These are phyloP conservation scores for Ictalurus furcatus DNA, from an alignment of 2,113 vertebrate genomes.

Conservation along the genomic window DNA sequence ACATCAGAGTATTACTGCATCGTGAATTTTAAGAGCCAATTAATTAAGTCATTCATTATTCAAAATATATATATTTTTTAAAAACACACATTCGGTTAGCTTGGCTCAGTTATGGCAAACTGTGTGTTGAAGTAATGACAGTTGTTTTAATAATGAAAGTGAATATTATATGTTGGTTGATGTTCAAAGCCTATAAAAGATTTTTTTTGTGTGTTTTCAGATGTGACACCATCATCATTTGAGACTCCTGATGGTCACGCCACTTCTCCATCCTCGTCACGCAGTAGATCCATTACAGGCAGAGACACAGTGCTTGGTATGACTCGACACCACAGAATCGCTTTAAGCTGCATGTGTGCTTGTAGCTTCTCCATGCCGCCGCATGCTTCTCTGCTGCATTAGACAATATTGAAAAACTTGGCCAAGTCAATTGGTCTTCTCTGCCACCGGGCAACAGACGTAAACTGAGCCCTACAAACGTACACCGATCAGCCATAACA, in stretches of 20 bases:
- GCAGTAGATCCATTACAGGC: conserved; percentile 62
- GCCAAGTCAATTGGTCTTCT: not conserved
- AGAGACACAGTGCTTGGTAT: conserved; percentile 76
- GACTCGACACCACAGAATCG: conserved; percentile 3
- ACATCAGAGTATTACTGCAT: not conserved
- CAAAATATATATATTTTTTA: too few relatives aligned
- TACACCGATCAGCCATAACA: too few relatives aligned
- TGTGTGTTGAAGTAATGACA: not conserved
- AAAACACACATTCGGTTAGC: not conserved
- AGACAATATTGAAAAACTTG: not conserved
- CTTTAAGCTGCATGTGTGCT: not conserved
- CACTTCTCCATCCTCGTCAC: conserved; percentile 65
- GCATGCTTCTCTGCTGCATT: not conserved
- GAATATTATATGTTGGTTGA: not conserved
- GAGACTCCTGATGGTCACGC: conserved; percentile 86
- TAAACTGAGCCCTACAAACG: not conserved
- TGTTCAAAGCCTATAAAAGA: not conserved
- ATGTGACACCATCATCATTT: conserved; percentile 91
- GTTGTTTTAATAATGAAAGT: not conserved
- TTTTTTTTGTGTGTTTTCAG: conserved; percentile 61
- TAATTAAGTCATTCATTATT: not conserved
- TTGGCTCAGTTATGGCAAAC: not conserved
- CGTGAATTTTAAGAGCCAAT: not conserved
- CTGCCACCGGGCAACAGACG: not conserved
- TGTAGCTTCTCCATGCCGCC: not conserved